A percentile compares a stretch with the other conserved stretches of the same genome.
These are phyloP conservation scores for Chrysolina oricalcia DNA, from an alignment of 2,888 invertebrate genomes.

Conservation along the genomic window DNA sequence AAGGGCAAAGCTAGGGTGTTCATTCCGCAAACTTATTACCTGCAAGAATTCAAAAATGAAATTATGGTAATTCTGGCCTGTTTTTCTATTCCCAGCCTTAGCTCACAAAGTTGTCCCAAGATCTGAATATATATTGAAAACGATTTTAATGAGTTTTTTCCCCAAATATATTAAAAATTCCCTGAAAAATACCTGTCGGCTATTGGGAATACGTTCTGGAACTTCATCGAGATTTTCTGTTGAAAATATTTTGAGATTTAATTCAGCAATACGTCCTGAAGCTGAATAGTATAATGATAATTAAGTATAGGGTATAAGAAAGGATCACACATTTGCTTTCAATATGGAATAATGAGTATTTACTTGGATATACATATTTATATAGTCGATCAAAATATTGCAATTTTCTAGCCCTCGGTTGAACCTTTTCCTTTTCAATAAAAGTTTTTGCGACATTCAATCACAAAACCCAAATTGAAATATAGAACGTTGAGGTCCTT, in stretches of 20 bases:
- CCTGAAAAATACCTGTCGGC: no score
- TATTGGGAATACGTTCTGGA: no score
- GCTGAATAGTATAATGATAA: slow-evolving; percentile 22
- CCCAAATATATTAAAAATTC: background rate
- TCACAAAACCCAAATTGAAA: background rate
- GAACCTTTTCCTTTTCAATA: background rate
- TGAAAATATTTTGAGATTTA: slow-evolving; percentile 10
- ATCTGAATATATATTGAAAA: no score
- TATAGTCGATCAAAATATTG: slow-evolving; percentile 10
- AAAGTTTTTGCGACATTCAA: background rate
- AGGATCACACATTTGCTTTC: slow-evolving; percentile 59
- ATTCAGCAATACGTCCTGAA: background rate
- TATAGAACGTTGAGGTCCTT: background rate
- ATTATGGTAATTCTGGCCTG: no score
- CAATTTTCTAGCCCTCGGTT: background rate
- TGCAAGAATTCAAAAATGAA: no score
- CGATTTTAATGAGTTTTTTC: background rate
- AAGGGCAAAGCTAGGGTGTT: no score
- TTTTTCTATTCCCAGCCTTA: no score
- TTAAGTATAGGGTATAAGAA: slow-evolving; percentile 48
- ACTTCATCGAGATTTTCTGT: background rate
- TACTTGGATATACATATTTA: slow-evolving; percentile 48
- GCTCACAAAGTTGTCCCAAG: no score
- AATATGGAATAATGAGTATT: slow-evolving; percentile 51
- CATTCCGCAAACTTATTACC: no score